Evolutionary conservation across 2,113 vertebrate genomes (phyloP), one percentile per base, ranked within the genome.

Genomic region (Proterorhinus semilunaris): DNA sequence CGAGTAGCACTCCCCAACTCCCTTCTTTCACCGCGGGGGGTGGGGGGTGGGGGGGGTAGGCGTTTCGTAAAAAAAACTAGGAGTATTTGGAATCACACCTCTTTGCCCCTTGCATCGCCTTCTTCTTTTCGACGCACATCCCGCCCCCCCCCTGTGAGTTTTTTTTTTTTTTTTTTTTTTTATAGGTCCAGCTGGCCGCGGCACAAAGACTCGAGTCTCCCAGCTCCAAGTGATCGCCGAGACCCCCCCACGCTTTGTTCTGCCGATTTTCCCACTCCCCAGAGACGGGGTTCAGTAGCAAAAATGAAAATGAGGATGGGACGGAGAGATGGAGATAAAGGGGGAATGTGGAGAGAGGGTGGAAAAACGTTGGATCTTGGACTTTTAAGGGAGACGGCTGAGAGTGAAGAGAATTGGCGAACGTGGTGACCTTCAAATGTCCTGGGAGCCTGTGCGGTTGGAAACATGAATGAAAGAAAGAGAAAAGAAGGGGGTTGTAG

Each of bases 241-340:
- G 59, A 84, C 90, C 87, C 91, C 90, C 84, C 81, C 76, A 76
- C 46, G 83, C 92, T 93, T 93, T 94, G 93, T 94, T 91, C 88
- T 79, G 77, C 87, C 84, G 76, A 90, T 91, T 93, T 93, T 94
- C 93, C 93, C 93, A 94, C 92, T 93, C 88, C 90, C 88, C 49
- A 66, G 83, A 90, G 88, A 89, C 81, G 50, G 79, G 86, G 81
- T 87, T 80, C 82, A 77, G 81, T 68, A 68, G 80, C 72, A 76
- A 87, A 83, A 81, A 83, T 81, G 57, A 88, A 91, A 86, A 90
- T 87, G 80, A 83, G 81, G 85, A 62, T 68, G 71, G 51, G 75
- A 79, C 52, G 17, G 69, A 44, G 58, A 58, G 69, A 63, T 62
- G 8, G 55, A 77, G 77, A 55, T 53, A 68, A 79, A 72, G 81